A percentile compares a stretch with the other conserved stretches of the same genome.
Evolutionary conservation across 2,888 invertebrate genomes (phyloP).

Genomic region (Macroteleia sp.): DNA sequence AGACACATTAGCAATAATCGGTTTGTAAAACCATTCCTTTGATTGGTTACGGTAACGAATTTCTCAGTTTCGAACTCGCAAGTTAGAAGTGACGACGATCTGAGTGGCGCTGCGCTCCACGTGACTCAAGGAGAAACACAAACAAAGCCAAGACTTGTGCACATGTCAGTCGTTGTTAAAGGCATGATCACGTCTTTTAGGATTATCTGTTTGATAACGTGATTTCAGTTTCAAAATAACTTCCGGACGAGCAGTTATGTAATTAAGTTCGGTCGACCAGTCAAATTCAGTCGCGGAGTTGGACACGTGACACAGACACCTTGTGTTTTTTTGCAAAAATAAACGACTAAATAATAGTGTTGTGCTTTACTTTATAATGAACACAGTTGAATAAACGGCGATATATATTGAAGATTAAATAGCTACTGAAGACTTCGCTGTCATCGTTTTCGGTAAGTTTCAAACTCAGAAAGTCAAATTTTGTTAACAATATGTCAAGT

Average conservation of each 20-base stretch:
- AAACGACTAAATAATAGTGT: conserved; percentile 21
- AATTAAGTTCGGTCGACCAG: conserved; percentile 1
- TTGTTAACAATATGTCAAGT: no score
- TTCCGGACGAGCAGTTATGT: neutral
- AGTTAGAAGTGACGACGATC: conserved; percentile 23
- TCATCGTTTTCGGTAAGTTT: no score
- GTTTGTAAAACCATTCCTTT: neutral
- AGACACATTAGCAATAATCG: neutral
- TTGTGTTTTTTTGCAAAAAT: conserved; percentile 8
- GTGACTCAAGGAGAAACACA: conserved; percentile 52
- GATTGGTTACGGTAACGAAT: neutral
- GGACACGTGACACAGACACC: conserved; percentile 18
- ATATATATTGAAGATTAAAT: no score
- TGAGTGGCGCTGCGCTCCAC: conserved; percentile 46
- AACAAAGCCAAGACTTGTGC: conserved; percentile 49
- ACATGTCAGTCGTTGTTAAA: conserved; percentile 13
- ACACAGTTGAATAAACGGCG: no score
- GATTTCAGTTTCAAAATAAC: neutral
- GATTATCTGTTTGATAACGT: conserved; percentile 21
- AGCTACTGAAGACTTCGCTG: no score
- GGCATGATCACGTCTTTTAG: conserved; percentile 8
- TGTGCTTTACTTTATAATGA: neutral
- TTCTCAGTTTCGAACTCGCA: neutral
- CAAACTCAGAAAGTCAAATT: no score
- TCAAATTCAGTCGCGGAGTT: neutral